Evolutionary conservation across 2,113 vertebrate genomes (phyloP), one percentile per base, ranked within the genome.

Genomic region (Prunella fulvescens): DNA sequence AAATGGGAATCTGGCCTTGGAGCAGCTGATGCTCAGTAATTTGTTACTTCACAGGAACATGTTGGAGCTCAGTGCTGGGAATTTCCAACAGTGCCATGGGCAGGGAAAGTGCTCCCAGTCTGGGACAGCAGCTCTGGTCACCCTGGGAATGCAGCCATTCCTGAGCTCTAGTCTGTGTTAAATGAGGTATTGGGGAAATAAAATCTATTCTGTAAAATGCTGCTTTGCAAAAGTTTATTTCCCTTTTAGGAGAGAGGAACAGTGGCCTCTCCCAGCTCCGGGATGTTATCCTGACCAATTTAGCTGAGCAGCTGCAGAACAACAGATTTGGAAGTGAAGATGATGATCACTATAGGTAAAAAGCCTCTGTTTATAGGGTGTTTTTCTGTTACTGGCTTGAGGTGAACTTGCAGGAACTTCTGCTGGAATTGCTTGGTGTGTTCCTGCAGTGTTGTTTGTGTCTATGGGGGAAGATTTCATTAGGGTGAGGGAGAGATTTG

Each of bases 321-420:
- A 99, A 99, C 96, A 98, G 99, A 91, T 99, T 99, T 97, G 99
- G 99, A 58, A 99, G 99, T 87, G 99, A 99, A 94, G 99, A 99
- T 37, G 99, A 99, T 60, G 99, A 99, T 85, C 99, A 99, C 95
- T 99, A 99, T 96, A 99, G 99, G 99, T 99, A 97, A 97, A 95
- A 56, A 17, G 10, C 20, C 31, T 53, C 35, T 5, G 2, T 20
- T 56, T 51, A 2, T 51, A 7, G 40, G 25, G 14, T 23, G 2
- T 37, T 22, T 54, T 88, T 92, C 35, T 71, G 24, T 88, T 65
- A 13, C 1, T 82, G 84, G 48, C 48, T 79, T 53, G 31, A 44
- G 18, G 33, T 89, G 57, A 66, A 28, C 70, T 31, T 73, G 39
- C 47, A 24, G 80, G 48, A 73, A 53, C 62, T 35, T 84, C 47